A percentile compares a stretch with the other conserved stretches of the same genome.
Conservation (phyloP, 1,140 invertebrate genomes). For the Anagrus nilaparvatae region DNA sequence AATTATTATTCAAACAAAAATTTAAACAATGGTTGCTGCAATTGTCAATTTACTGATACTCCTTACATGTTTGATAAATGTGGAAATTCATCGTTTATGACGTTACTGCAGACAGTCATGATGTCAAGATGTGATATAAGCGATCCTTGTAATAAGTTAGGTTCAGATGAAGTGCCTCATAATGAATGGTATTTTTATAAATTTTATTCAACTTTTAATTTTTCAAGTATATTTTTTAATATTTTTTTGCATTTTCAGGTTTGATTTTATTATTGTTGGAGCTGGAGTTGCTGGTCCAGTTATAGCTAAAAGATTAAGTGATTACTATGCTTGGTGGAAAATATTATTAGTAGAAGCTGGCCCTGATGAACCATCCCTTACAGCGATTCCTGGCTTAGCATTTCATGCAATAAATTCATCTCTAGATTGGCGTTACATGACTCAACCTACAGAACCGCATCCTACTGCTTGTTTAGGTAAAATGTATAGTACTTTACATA, state of each 20-base stretch:
- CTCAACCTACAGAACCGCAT: slow-evolving; percentile 46
- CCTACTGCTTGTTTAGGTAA: slow-evolving; percentile 38
- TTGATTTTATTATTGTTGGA: slow-evolving; percentile 49
- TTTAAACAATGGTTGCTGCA: slow-evolving; percentile 24
- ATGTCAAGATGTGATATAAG: slow-evolving; percentile 44
- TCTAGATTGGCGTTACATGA: slow-evolving; percentile 51
- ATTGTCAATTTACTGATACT: slow-evolving; percentile 40
- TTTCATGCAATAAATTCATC: slow-evolving; percentile 46
- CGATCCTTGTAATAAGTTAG: slow-evolving; percentile 38
- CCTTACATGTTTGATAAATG: slow-evolving; percentile 33
- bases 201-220: background rate
- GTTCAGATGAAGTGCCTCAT: slow-evolving; percentile 23
- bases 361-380: slow-evolving; percentile 59
- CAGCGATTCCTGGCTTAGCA: slow-evolving; percentile 55
- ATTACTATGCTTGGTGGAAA: slow-evolving; percentile 30
- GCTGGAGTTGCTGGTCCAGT: slow-evolving; percentile 53
- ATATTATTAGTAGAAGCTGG: slow-evolving; percentile 61
- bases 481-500: background rate
- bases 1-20: too few relatives aligned
- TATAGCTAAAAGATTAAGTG: slow-evolving; percentile 46
- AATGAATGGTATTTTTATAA: slow-evolving; percentile 23
- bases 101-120: slow-evolving; percentile 42
- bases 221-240: background rate
- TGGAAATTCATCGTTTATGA: slow-evolving; percentile 35
- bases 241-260: slow-evolving; percentile 25